phyloP scores from a whole-genome alignment of 2,888 invertebrate genomes.

The Caenorhabditis virilis region DNA sequence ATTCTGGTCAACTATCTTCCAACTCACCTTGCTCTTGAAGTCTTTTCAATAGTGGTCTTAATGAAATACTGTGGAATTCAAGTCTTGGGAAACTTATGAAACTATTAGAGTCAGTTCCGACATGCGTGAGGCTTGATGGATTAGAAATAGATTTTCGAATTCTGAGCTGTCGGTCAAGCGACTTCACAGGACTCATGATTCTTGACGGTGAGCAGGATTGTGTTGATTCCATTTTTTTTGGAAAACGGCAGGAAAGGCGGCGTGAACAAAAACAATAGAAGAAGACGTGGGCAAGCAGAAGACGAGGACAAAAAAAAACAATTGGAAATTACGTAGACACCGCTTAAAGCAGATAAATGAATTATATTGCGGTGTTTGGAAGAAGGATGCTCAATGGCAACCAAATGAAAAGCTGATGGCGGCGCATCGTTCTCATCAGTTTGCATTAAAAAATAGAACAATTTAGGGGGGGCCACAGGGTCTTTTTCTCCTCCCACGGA shows the following conservation, averaged over 20 bases:
- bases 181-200: conserved; percentile 27
- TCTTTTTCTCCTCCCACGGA: too few relatives aligned
- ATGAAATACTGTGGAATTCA: conserved; percentile 25
- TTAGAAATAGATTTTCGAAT: conserved; percentile 37
- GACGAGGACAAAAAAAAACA: conserved; percentile 2
- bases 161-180: conserved; percentile 10
- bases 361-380: not conserved
- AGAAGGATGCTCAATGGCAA: not conserved
- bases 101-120: conserved; percentile 5
- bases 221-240: not conserved
- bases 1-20: too few relatives aligned
- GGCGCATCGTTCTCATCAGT: too few relatives aligned
- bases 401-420: not conserved
- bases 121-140: conserved; percentile 21
- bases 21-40: conserved; percentile 33
- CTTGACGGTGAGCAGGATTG: conserved; percentile 20
- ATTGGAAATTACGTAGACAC: not conserved
- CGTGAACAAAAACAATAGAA: not conserved
- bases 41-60: conserved; percentile 27
- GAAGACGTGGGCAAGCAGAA: not conserved
- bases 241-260: not conserved
- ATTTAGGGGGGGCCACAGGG: too few relatives aligned
- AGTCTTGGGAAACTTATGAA: conserved; percentile 26
- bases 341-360: not conserved
- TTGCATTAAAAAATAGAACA: too few relatives aligned